These are phyloP conservation scores for Tapirus terrestris DNA, from an alignment of 2,113 vertebrate genomes.

Conservation along the genomic window DNA sequence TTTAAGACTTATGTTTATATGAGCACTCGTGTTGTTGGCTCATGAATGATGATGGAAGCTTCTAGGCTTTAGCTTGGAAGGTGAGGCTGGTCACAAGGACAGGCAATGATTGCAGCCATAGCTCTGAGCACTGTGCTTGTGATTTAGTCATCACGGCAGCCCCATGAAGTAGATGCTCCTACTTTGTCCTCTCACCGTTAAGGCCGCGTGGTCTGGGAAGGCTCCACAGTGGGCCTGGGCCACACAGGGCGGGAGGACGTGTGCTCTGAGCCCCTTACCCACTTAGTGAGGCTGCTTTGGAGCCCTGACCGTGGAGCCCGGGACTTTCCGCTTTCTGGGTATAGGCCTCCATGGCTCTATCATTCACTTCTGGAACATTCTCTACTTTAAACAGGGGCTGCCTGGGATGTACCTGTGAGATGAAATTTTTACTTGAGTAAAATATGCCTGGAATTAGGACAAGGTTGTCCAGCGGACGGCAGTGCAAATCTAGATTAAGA, in stretches of 20 bases:
- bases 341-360: neutral
- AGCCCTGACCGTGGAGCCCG: neutral
- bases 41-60: neutral
- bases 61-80: neutral
- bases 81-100: neutral
- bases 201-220: neutral
- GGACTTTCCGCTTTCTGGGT: neutral
- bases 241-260: fast-evolving
- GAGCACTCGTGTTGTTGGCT: neutral
- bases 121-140: neutral
- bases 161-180: fast-evolving
- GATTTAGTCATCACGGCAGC: too few relatives aligned
- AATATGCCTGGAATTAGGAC: neutral
- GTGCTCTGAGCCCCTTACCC: neutral
- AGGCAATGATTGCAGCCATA: fast-evolving
- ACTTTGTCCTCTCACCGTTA: neutral
- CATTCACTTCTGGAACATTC: neutral
- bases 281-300: neutral
- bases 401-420: neutral
- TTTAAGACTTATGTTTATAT: neutral
- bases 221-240: too few relatives aligned
- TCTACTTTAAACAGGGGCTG: neutral
- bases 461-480: fast-evolving
- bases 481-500: neutral
- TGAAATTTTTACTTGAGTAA: neutral